These are phyloP conservation scores for human (Homo sapiens) DNA, from an alignment of 2,113 vertebrate genomes.

Conservation along the genomic window GRCh38 chr1:39096001-39096500, in stretches of 20 bases:
- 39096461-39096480: too few species aligned
- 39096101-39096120: too few species aligned
- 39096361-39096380: background rate
- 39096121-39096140: too few species aligned
- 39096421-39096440: background rate
- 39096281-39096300: background rate
- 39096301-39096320: background rate
- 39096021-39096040: too few species aligned
- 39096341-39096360: background rate
- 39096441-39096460: background rate
- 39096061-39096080: too few species aligned
- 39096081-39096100: too few species aligned
- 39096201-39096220: background rate
- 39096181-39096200: background rate
- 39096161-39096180: background rate
- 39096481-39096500: too few species aligned
- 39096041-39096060: too few species aligned
- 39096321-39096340: background rate
- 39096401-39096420: background rate
- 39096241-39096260: background rate
- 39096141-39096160: too few species aligned
- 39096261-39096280: background rate
- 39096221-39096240: background rate
- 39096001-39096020: too few species aligned
- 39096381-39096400: background rate